These are phyloP conservation scores for Volucella bombylans DNA, from an alignment of 2,888 invertebrate genomes.

Conservation along the genomic window DNA sequence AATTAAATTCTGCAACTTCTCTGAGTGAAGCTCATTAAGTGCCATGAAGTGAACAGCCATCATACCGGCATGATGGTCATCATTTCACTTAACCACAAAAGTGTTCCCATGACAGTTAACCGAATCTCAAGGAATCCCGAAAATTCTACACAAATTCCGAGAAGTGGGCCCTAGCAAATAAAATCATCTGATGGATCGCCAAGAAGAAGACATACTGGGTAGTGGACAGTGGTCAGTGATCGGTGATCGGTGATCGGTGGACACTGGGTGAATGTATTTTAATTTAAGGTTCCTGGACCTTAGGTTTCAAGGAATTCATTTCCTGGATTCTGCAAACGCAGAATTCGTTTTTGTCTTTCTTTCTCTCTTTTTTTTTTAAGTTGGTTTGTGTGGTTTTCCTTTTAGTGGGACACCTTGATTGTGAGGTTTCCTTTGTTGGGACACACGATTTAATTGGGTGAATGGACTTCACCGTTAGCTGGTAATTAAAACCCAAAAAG, in stretches of 20 bases:
- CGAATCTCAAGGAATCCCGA: slow-evolving; percentile 20
- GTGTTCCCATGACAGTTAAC: slow-evolving; percentile 51
- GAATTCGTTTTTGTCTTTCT: background rate
- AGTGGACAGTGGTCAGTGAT: background rate
- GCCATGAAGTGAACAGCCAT: slow-evolving; percentile 3
- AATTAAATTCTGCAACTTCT: slow-evolving; percentile 2
- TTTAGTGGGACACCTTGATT: slow-evolving; percentile 36
- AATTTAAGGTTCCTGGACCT: background rate
- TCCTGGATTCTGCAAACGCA: slow-evolving; percentile 61
- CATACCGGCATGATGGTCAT: slow-evolving; percentile 27
- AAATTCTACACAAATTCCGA: slow-evolving; percentile 31
- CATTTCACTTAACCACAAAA: slow-evolving; percentile 55
- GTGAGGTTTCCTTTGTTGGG: slow-evolving; percentile 15
- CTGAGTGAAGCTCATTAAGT: slow-evolving; percentile 29
- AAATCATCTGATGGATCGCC: slow-evolving; percentile 46
- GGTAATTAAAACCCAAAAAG: slow-evolving; percentile 40
- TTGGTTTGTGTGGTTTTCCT: slow-evolving; percentile 10
- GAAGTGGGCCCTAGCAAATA: slow-evolving; percentile 31
- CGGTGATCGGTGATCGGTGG: too few relatives aligned
- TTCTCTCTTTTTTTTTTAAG: background rate
- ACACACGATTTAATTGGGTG: slow-evolving; percentile 48
- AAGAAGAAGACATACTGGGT: slow-evolving; percentile 21
- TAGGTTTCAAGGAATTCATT: slow-evolving; percentile 47
- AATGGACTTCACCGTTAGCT: slow-evolving; percentile 42
- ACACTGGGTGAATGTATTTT: slow-evolving; percentile 27